Base-by-base conservation (phyloP, 2,113 vertebrate genomes). In the Chauna torquata region DNA sequence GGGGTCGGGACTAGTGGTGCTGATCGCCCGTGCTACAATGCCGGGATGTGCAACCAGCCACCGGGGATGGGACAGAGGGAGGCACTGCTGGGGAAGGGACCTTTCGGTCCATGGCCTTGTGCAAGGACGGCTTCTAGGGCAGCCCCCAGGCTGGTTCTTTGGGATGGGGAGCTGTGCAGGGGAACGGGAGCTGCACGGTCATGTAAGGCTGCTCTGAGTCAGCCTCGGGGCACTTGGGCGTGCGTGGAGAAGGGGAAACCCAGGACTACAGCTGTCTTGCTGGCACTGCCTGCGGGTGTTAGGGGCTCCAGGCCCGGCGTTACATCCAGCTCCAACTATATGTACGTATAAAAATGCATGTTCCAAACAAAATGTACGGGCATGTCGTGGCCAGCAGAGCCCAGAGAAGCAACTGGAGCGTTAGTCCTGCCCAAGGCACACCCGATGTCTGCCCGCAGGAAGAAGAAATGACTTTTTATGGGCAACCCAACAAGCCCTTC, bases 221-320 rank as follows among this genome's bases (percentile, higher is more conserved):
- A 94, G 81, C 50, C 65, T 8, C 3, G 45, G 82, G 61, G 82
- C 70, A 61, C 84, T 90, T 5, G 18, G 69, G 68, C n/a, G 34
- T 11, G n/a, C 54, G 6, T 2, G 47, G 93, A 44, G 59, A 83
- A 81, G 94, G 90, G 94, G 96, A 94, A 93, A 86, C 23, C 90
- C 82, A 9, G 84, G 49, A 8, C 24, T 12, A 4, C 94, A 94
- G 94, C 82, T 95, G 95, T 90, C 49, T 76, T 58, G 65, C 59
- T 85, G 90, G 65, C 82, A 72, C 58, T 23, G 54, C 75, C 64
- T 16, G 40, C 22, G 6, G 14, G 54, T 2, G 2, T 4, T 19
- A 9, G 45, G 50, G 27, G 55, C 82, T 66, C 12, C 50, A 6
- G 55, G 18, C 18, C 34, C 12, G 3, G 49, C 64, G 6, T 38